phyloP scores from a whole-genome alignment of 2,797 vertebrate genomes.

The Hoplostethus mediterraneus region DNA sequence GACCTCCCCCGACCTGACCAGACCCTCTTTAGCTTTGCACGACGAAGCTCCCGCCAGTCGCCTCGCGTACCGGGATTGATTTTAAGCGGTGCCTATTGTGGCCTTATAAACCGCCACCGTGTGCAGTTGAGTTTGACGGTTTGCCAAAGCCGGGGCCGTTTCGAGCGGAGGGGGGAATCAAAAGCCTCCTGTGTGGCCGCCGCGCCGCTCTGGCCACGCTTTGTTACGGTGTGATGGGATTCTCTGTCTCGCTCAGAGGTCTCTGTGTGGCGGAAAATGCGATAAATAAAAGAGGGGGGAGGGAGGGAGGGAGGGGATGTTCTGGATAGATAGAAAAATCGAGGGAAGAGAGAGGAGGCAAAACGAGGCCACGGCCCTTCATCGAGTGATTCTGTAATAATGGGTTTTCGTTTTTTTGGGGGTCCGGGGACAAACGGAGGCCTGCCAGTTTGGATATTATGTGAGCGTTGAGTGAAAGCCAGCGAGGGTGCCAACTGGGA shows the following conservation, averaged over 20 bases:
- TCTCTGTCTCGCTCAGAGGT: constrained; percentile 47
- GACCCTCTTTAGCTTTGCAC: constrained; percentile 22
- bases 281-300: constrained; percentile 56
- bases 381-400: constrained; percentile 57
- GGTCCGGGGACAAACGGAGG: constrained; percentile 27
- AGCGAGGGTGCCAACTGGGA: constrained; percentile 8
- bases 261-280: constrained; percentile 59
- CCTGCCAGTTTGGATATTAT: constrained; percentile 45
- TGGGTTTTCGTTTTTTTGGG: constrained; percentile 24
- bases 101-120: constrained; percentile 32
- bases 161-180: constrained; percentile 45
- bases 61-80: constrained; percentile 48
- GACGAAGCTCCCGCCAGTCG: constrained; percentile 46
- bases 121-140: constrained; percentile 45
- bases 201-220: constrained; percentile 16
- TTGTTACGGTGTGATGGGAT: constrained; percentile 67
- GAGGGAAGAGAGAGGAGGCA: constrained; percentile 20
- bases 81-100: constrained; percentile 47
- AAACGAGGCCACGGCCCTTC: constrained; percentile 39
- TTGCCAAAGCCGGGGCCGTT: constrained; percentile 62
- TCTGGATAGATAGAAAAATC: constrained; percentile 32
- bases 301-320: constrained; percentile 30
- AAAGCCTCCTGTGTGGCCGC: constrained; percentile 64
- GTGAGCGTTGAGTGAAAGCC: constrained; percentile 28
- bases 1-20: background rate